Percentiles rank a stretch among this genome's conserved stretches.
phyloP scores from a whole-genome alignment of 1,140 invertebrate genomes.

The Drosophila subpulchrella region DNA sequence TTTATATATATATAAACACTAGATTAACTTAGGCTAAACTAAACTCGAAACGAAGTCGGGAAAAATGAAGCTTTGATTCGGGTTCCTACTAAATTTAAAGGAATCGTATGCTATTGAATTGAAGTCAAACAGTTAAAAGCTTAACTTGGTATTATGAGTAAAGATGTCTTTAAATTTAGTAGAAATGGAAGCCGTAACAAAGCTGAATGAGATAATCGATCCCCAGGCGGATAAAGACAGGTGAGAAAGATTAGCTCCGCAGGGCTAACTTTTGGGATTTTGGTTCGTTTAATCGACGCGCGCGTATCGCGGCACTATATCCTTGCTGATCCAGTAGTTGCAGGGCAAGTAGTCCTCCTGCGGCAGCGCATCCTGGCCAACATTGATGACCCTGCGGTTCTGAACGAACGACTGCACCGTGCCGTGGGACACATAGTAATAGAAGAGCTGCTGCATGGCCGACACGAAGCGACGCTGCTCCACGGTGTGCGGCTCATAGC shows the following conservation, averaged over 20 bases:
- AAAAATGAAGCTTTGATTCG: constrained; percentile 17
- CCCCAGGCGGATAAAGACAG: constrained; percentile 13
- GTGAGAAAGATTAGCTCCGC: constrained; percentile 7
- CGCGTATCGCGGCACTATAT: constrained; percentile 90
- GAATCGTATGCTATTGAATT: not conserved
- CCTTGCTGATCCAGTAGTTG: constrained; percentile 90
- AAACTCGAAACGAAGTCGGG: constrained; percentile 60
- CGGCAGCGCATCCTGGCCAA: constrained; percentile 89
- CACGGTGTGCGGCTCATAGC: constrained; percentile 89
- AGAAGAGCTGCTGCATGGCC: constrained; percentile 93
- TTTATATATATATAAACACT: constrained; percentile 74
- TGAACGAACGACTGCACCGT: constrained; percentile 86
- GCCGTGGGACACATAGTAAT: constrained; percentile 91
- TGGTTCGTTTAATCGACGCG: constrained; percentile 77
- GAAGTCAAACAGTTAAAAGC: not conserved
- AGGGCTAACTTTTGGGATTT: constrained; percentile 1
- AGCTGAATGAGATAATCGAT: constrained; percentile 15
- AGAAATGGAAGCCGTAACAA: constrained; percentile 1
- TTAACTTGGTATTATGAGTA: too few species aligned
- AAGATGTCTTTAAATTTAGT: not conserved
- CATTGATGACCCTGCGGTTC: constrained; percentile 86
- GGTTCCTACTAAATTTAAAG: constrained; percentile 9
- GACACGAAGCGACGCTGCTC: constrained; percentile 90
- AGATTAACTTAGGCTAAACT: constrained; percentile 79
- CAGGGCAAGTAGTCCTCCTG: constrained; percentile 89